Evolutionary conservation across 2,113 vertebrate genomes (phyloP), one percentile per base, ranked within the genome.

Genomic region (Onychorhynchus coronatus): DNA sequence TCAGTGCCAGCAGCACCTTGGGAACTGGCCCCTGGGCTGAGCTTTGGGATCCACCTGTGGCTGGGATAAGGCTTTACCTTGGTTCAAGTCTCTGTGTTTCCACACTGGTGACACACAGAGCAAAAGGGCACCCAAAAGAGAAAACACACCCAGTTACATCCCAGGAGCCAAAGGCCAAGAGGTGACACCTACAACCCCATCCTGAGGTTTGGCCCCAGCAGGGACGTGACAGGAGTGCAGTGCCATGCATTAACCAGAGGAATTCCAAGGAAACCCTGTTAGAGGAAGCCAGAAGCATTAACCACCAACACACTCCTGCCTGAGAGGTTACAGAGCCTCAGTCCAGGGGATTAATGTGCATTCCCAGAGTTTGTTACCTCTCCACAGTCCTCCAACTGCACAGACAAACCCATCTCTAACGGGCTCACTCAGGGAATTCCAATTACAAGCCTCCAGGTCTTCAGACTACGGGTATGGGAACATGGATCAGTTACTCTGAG

Each of bases 231-330:
- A 39, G 74, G 39, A 49, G 55, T 41, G 61, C 65, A 85, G 67
- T 12, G 50, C 52, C 85, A 73, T 70, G 94, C 93, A 42, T 9
- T 5, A 82, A 74, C 70, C 67, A 80, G 14, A 55, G 70, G 63
- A 74, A 41, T 56, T 67, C 58, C 55, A 33, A 25, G 3, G 30
- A 85, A 77, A 68, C 49, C 17, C 1, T 14, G 63, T 77, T 42
- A 92, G 93, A 81, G 12, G 33, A 72, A 95, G 83, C 41, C 30
- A 93, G 75, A 81, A 93, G 84, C 93, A 58, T 67, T 52, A 79
- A 73, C 44, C 81, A 80, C 49, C 76, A 80, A 12, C 0, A 16
- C 82, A 75, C 41, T 14, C 59, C 84, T 73, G 42, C 24, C 62
- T 37, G 35, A 58, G 71, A 44, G 33, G 88, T 91, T 28, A 89